Evolutionary conservation across 2,113 vertebrate genomes (phyloP).

Genomic region (Columba livia): DNA sequence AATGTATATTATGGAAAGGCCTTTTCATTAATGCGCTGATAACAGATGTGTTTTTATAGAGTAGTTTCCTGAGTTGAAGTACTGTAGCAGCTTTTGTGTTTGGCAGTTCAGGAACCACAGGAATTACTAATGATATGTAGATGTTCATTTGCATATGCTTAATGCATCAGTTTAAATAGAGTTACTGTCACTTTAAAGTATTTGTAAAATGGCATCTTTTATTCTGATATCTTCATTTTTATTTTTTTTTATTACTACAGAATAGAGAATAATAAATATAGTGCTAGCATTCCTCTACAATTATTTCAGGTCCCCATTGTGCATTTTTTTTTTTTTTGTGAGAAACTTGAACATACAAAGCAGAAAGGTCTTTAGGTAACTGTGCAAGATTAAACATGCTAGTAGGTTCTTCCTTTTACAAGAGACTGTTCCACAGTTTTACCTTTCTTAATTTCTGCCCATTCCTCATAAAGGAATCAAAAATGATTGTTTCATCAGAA

Average conservation of each 20-base stretch:
- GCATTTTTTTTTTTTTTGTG: neutral
- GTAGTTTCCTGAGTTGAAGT: neutral
- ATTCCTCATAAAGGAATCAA: neutral
- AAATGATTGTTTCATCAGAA: neutral
- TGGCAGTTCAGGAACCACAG: neutral
- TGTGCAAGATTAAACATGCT: neutral
- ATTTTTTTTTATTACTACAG: neutral
- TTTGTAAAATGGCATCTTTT: neutral
- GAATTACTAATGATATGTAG: neutral
- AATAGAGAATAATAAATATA: neutral
- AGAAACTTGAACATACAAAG: neutral
- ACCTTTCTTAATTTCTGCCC: neutral
- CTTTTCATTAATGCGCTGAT: neutral
- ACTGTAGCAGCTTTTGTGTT: neutral
- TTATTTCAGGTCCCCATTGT: neutral
- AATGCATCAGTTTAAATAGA: neutral
- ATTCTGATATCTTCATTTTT: neutral
- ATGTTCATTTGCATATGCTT: neutral
- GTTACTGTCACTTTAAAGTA: neutral
- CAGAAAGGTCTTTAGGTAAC: neutral
- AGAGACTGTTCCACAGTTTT: neutral
- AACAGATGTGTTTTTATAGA: slow-evolving; percentile 21
- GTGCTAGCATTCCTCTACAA: neutral
- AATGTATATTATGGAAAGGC: neutral
- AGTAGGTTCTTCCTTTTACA: neutral